Percentiles rank a stretch among this genome's conserved stretches.
phyloP scores from a whole-genome alignment of 2,113 vertebrate genomes.

The Prunella himalayana region DNA sequence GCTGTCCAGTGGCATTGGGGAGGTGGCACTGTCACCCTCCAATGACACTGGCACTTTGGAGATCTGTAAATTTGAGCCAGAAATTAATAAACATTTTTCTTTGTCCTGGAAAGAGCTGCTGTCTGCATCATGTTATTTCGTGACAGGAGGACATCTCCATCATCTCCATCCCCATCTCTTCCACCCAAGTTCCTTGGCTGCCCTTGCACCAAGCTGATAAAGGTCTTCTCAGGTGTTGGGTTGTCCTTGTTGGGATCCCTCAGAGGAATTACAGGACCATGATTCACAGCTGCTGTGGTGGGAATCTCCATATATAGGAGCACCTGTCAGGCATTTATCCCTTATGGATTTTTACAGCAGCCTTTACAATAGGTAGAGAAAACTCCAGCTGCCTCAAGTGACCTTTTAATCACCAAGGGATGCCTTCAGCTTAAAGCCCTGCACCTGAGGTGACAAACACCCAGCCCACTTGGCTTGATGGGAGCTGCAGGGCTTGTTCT shows the following conservation, averaged over 20 bases:
- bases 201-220: neutral
- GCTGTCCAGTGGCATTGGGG: too few species aligned
- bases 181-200: neutral
- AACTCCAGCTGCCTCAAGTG: neutral
- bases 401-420: slow-evolving; percentile 33
- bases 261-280: neutral
- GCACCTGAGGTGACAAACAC: neutral
- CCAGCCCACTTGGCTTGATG: neutral
- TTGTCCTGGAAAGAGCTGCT: too few species aligned
- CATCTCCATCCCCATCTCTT: neutral
- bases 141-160: neutral
- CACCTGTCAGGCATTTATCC: neutral
- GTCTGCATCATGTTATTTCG: too few species aligned
- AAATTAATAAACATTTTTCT: too few species aligned
- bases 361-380: neutral
- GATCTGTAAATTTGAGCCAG: too few species aligned
- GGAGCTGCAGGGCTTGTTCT: neutral
- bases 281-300: neutral
- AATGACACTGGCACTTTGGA: too few species aligned
- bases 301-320: neutral
- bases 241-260: neutral
- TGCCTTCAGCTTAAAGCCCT: neutral
- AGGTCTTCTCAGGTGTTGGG: neutral
- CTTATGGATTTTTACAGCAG: neutral
- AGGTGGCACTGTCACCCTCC: too few species aligned